phyloP scores from a whole-genome alignment of 1,140 invertebrate genomes.

The Rhagoletis zephyria region DNA sequence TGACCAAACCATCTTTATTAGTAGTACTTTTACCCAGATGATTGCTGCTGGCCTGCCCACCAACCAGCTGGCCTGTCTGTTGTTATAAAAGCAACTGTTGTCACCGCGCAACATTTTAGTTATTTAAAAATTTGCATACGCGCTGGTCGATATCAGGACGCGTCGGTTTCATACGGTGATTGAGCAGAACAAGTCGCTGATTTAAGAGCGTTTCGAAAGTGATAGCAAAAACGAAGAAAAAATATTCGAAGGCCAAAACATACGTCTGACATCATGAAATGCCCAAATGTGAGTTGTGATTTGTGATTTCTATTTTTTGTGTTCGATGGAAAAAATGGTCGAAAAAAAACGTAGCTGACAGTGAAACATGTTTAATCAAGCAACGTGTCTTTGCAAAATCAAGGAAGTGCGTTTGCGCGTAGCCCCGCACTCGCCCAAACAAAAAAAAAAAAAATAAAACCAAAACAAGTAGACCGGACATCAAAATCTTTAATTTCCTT shows the following conservation, averaged over 20 bases:
- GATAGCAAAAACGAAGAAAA: neutral
- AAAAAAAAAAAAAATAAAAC: neutral
- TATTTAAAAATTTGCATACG: slow-evolving; percentile 7
- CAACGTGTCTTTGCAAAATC: neutral
- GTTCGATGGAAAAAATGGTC: neutral
- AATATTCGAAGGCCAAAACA: neutral
- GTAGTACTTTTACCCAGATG: no score
- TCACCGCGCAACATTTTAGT: neutral
- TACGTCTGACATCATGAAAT: slow-evolving; percentile 28
- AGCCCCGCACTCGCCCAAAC: neutral
- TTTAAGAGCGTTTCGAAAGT: neutral
- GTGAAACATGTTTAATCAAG: slow-evolving; percentile 36
- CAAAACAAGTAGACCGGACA: neutral
- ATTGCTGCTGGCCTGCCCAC: neutral
- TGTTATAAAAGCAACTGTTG: slow-evolving; percentile 38
- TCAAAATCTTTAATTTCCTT: slow-evolving; percentile 44
- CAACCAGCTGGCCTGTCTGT: neutral
- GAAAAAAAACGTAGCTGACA: neutral
- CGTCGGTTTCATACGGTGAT: neutral
- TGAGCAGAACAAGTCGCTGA: neutral
- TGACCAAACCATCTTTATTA: neutral
- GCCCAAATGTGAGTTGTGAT: slow-evolving; percentile 28
- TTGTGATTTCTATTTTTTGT: slow-evolving; percentile 13
- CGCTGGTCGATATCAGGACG: neutral
- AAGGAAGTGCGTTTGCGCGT: neutral